Percentiles rank a stretch among this genome's conserved stretches.
phyloP scores from a whole-genome alignment of 2,888 invertebrate species.

The Uropetala carovei region DNA sequence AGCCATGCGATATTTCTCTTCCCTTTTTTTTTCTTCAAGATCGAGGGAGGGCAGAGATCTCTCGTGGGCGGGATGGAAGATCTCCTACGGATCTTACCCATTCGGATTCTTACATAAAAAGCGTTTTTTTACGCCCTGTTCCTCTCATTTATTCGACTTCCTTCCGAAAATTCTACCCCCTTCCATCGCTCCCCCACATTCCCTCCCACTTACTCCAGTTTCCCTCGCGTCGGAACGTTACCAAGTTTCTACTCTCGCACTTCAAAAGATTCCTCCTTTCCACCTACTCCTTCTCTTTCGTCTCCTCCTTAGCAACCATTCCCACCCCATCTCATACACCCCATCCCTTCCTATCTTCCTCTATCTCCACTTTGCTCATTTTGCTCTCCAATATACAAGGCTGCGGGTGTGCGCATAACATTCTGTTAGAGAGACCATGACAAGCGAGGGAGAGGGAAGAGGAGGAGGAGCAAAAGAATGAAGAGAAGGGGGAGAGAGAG shows the following conservation, averaged over 20 bases:
- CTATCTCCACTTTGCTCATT: not conserved
- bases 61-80: not conserved
- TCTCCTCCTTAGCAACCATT: not conserved
- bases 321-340: not conserved
- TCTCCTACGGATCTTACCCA: not conserved
- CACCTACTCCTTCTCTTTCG: not conserved
- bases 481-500: no score
- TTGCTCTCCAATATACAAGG: constrained; percentile 19
- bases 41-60: not conserved
- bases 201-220: not conserved
- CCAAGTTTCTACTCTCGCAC: constrained; percentile 29
- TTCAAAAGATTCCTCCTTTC: constrained; percentile 31
- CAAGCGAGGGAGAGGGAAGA: not conserved
- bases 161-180: constrained; percentile 18
- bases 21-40: not conserved
- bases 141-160: constrained; percentile 46
- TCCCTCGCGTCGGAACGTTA: constrained; percentile 24
- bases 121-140: not conserved
- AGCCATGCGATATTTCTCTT: not conserved
- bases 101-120: constrained; percentile 21
- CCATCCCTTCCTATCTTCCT: not conserved
- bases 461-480: not conserved
- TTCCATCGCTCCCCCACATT: not conserved
- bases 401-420: constrained; percentile 37
- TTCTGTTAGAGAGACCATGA: not conserved